Conservation (phyloP, 1,140 invertebrate species). For the Sycophaga agraensis region DNA sequence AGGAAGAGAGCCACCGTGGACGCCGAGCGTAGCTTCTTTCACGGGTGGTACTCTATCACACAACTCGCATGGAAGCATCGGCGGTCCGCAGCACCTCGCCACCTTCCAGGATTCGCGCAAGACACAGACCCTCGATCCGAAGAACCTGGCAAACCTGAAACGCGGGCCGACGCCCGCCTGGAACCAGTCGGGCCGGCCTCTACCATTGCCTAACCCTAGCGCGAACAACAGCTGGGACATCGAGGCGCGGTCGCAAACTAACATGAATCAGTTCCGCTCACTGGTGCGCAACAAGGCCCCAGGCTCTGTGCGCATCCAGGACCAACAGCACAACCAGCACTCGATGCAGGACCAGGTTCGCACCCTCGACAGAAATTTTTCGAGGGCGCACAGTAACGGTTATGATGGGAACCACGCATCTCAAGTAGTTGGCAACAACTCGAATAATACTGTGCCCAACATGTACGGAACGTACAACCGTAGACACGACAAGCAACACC, state of each 20-base stretch:
- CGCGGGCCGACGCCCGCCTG: conserved; percentile 50
- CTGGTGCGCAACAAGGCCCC: conserved; percentile 51
- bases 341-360: conserved; percentile 54
- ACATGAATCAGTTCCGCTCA: conserved; percentile 57
- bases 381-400: conserved; percentile 41
- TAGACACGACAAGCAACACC: conserved; percentile 45
- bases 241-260: conserved; percentile 53
- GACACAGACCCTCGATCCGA: conserved; percentile 55
- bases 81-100: conserved; percentile 43
- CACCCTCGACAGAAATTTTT: conserved; percentile 54
- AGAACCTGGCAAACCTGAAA: conserved; percentile 53
- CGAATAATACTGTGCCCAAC: conserved; percentile 47
- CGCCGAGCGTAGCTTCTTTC: conserved; percentile 54
- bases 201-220: conserved; percentile 46
- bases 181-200: conserved; percentile 49
- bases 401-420: conserved; percentile 51
- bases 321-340: conserved; percentile 38
- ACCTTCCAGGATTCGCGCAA: conserved; percentile 56
- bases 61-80: conserved; percentile 47
- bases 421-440: conserved; percentile 41
- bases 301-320: conserved; percentile 39
- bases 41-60: conserved; percentile 53
- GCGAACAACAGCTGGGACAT: conserved; percentile 46
- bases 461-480: conserved; percentile 57
- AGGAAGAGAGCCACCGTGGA: conserved; percentile 57